Conservation (phyloP, 2,113 vertebrate genomes). For the Arizona elegans region DNA sequence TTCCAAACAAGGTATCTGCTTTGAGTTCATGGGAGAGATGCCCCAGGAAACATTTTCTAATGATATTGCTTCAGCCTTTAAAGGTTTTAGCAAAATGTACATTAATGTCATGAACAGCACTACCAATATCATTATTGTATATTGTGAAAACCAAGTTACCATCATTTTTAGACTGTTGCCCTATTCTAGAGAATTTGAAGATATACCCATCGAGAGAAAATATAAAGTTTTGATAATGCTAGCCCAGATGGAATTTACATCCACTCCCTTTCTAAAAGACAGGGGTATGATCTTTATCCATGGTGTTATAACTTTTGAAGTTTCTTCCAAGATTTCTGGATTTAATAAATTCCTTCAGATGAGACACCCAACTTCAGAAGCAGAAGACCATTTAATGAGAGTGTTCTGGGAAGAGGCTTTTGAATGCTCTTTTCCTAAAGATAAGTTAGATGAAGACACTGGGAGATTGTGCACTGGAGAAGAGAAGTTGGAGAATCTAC, state of each 20-base stretch:
- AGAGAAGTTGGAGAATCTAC: not conserved
- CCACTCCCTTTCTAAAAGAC: not conserved
- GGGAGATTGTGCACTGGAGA: not conserved
- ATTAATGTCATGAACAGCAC: not conserved
- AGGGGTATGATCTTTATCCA: not conserved
- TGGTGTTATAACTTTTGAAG: not conserved
- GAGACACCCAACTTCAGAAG: not conserved
- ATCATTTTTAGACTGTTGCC: not conserved
- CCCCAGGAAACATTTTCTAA: not conserved
- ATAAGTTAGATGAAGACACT: accelerated
- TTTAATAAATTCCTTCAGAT: not conserved
- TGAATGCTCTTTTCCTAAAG: not conserved
- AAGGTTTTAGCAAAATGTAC: not conserved
- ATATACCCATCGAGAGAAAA: not conserved
- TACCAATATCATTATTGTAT: not conserved
- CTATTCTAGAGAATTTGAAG: not conserved
- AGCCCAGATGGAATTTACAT: not conserved
- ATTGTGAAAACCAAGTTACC: not conserved
- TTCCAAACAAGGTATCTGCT: not conserved
- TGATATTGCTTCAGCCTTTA: accelerated
- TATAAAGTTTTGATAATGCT: not conserved
- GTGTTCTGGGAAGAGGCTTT: not conserved
- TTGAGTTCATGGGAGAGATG: not conserved
- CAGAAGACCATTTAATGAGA: not conserved
- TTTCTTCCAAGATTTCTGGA: not conserved